Percentiles rank a stretch among this genome's conserved stretches.
phyloP scores from a whole-genome alignment of 2,113 vertebrate species.

The Microcebus murinus region DNA sequence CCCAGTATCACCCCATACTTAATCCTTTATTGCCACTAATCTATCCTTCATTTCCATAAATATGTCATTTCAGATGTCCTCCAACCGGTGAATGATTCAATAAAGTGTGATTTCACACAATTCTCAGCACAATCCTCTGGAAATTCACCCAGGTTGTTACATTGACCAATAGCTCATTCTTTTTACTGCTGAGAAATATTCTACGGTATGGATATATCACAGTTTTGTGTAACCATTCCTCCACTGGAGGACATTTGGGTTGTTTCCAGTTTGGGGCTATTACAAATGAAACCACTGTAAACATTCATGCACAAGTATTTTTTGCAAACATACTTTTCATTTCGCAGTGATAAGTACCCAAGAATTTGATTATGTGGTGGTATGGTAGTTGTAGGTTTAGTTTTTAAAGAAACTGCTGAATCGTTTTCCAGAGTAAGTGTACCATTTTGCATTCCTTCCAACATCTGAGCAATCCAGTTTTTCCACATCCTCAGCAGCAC shows the following conservation, averaged over 20 bases:
- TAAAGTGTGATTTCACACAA: too few relatives aligned
- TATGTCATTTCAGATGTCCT: background rate
- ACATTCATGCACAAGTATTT: background rate
- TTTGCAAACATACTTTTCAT: background rate
- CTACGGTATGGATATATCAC: too few relatives aligned
- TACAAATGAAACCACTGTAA: background rate
- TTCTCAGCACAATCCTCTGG: background rate
- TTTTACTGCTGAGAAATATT: background rate
- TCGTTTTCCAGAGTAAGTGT: background rate
- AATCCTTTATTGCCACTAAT: background rate
- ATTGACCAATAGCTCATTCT: background rate
- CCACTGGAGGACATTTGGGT: too few relatives aligned
- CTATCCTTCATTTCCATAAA: background rate
- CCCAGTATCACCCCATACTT: background rate
- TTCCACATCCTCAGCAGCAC: too few relatives aligned
- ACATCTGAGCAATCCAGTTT: background rate
- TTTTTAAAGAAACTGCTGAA: background rate
- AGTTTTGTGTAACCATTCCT: too few relatives aligned
- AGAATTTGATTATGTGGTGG: background rate
- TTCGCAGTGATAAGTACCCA: background rate
- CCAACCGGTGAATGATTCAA: too few relatives aligned
- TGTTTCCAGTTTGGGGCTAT: background rate
- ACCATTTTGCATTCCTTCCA: background rate
- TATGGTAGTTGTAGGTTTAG: background rate
- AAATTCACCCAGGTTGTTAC: background rate